Percentiles rank a stretch among this genome's conserved stretches.
Conservation (phyloP, 2,888 invertebrate genomes). For the Hymenopus coronatus region DNA sequence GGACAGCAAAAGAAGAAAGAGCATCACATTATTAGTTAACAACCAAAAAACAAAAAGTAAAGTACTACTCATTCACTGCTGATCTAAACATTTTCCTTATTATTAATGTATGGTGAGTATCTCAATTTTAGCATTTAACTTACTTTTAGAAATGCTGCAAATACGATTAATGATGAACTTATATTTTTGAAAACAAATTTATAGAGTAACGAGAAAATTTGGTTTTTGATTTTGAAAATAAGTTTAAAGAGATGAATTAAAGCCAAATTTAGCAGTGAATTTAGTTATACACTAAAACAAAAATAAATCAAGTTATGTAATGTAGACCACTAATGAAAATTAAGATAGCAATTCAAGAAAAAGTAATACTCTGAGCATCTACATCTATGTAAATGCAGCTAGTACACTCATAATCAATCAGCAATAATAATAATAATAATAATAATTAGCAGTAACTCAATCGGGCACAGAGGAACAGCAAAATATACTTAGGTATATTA, state of each 20-base stretch:
- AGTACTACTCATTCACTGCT: slow-evolving; percentile 1
- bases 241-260: not conserved
- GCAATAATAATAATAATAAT: too few relatives aligned
- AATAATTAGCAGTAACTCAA: not conserved
- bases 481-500: not conserved
- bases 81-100: not conserved
- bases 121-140: not conserved
- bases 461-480: not conserved
- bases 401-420: not conserved
- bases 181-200: not conserved
- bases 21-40: slow-evolving; percentile 33
- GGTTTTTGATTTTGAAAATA: not conserved
- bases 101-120: too few relatives aligned
- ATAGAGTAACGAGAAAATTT: not conserved
- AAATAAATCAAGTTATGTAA: not conserved
- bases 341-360: not conserved
- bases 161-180: not conserved
- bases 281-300: slow-evolving; percentile 4
- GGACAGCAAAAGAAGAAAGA: slow-evolving; percentile 41
- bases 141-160: not conserved
- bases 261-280: not conserved
- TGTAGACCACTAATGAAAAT: not conserved
- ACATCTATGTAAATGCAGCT: not conserved
- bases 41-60: slow-evolving; percentile 28
- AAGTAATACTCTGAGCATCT: not conserved